Base-by-base conservation (phyloP, 2,888 invertebrate genomes). In the Parnassius smintheus region DNA sequence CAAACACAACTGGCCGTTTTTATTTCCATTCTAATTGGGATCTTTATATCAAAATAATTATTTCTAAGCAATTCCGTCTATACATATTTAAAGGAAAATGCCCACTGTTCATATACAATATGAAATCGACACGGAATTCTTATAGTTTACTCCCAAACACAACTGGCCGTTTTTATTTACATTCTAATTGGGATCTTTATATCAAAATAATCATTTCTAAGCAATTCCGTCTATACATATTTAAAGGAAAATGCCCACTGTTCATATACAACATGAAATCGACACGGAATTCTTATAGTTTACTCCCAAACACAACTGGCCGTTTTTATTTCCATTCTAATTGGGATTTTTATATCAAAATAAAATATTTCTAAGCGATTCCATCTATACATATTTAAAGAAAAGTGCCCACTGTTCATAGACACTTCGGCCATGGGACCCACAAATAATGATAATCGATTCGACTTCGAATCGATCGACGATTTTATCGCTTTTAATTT, bases 11-110 rank as follows among this genome's bases (percentile, higher is more conserved):
- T 35, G 22, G 25, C 53, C 41, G n/a, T 45, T 50, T 67, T 54
- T 35, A 59, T 55, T 60, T 54, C 12, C 25, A 48, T 46, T 18
- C n/a, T 60, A 49, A 60, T 54, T 60, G 54, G 35, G 25, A 53
- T 59, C 52, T 59, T 49, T 60, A 49, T 42, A n/a, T 54, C 54
- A 60, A 49, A 60, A 60, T 60, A 48, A 60, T 55, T 60, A 54
- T 41, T 42, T 48, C 49, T 18, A 60, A 55, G 22, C 49, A 54
- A 57, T 57, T 2, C 18, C 35, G 11, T 53, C 54, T 46, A 53
- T 53, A 52, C 18, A 18, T 18, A 18, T 18, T 18, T 18, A 18
- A 18, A 18, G 18, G 18, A 18, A 18, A 18, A 18, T 18, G 18
- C 18, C 18, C 18, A 18, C 18, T n/a, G n/a, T n/a, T n/a, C n/a